These are phyloP conservation scores for Bombylius major DNA, from an alignment of 2,888 invertebrate species.

Conservation along the genomic window DNA sequence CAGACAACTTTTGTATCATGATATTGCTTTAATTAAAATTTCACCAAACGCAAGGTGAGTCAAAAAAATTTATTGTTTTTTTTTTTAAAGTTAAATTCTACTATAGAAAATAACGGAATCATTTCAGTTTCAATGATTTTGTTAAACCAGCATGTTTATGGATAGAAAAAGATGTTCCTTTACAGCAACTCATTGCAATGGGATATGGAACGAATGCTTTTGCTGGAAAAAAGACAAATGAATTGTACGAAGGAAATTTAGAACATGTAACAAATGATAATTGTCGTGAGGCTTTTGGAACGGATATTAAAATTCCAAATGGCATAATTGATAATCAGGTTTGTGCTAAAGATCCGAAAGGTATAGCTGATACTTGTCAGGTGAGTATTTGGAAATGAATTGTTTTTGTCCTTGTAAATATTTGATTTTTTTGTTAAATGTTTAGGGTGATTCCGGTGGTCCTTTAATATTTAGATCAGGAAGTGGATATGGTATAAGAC, in stretches of 20 bases:
- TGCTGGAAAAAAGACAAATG: conserved; percentile 27
- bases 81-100: too few species aligned
- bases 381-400: not conserved
- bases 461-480: not conserved
- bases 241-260: conserved; percentile 27
- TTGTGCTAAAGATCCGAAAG: conserved; percentile 26
- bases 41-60: conserved; percentile 2
- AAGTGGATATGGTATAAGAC: fast-evolving
- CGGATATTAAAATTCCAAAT: conserved; percentile 19
- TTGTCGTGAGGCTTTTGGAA: conserved; percentile 15
- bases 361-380: conserved; percentile 1
- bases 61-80: not conserved
- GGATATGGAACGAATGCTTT: conserved; percentile 48
- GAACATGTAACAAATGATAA: conserved; percentile 26
- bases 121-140: conserved; percentile 1
- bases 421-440: not conserved
- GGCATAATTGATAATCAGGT: conserved; percentile 29
- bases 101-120: not conserved
- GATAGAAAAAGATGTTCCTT: conserved; percentile 28
- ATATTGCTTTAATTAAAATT: conserved; percentile 49
- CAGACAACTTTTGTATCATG: conserved; percentile 42
- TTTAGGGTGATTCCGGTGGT: conserved; percentile 4
- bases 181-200: conserved; percentile 41
- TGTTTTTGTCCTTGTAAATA: too few species aligned
- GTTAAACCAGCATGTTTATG: conserved; percentile 48